Evolutionary conservation across 2,888 invertebrate genomes (phyloP), one percentile per base, ranked within the genome.

Genomic region (Troglohyphantes excavatus): DNA sequence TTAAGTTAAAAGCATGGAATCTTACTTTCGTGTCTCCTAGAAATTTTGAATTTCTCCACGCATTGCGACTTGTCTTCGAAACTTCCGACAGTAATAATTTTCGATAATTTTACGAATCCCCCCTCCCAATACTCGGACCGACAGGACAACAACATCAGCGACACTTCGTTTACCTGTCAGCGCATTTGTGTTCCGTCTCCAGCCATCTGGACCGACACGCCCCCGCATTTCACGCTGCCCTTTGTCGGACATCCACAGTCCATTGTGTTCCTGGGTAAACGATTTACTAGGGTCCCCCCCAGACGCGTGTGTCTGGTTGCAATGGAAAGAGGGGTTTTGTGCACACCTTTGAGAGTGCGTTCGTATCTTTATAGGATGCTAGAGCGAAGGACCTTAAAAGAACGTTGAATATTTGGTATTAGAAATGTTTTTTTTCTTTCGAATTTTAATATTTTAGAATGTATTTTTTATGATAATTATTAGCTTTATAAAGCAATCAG

Each of bases 211-310:
- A n/a, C 43, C 9, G 2, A 61, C 39, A 19, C 27, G 61, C 21
- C 78, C 63, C 39, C 63, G 17, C 23, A 65, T 78, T 78, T 63
- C 63, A 78, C 11, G 17, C 39, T n/a, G 23, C n/a, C 61, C 23
- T 39, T 19, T 11, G 26, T n/a, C 23, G 78, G 65, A 63, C 63
- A 81, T 23, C 21, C 67, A 27, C 21, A 2, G 17, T n/a, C 53
- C n/a, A 70, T 82, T 70, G 68, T 61, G 61, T 17, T 19, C 39
- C 59, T 39, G 21, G 23, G 59, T 61, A 70, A 72, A 46, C 70
- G 70, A 70, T 82, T 82, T 82, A 82, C 29, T 82, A 6, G 6
- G 75, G 63, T 70, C 46, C 67, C n/a, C 81, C 79, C 26, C 21
- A 27, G 17, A 2, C 53, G 61, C 82, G 59, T 70, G 81, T 70